Evolutionary conservation across 2,113 vertebrate species (phyloP), one percentile per base, ranked within the genome.

Genomic region (Glaucidium brasilianum): DNA sequence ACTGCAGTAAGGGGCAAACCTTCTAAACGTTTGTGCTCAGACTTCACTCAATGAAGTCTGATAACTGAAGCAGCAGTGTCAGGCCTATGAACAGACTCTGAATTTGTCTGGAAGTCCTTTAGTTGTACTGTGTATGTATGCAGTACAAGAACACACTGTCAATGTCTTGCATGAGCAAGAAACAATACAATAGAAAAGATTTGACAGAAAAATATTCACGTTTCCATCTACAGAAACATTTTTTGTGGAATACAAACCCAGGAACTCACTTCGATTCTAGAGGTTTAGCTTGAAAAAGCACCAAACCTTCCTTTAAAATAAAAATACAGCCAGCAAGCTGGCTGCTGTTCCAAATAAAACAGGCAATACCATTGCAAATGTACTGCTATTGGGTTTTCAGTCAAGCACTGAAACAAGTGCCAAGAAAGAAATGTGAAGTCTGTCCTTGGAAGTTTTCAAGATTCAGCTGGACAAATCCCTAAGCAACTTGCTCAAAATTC

Each of bases 111-210:
- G 37, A 80, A 90, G 58, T 25, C 69, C 16, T 68, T 62, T 4
- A 43, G 34, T 5, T 5, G 10, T 22, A 12, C 3, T 9, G 12
- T 20, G 22, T 37, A 13, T 0, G 1, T 20, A 68, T 5, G 19
- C 45, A 62, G 39, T 16, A 52, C 26, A 79, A 49, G 49, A 34
- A 39, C 47, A 72, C 35, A 9, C 10, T 11, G 16, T 2, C 29
- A 29, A 3, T 5, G 10, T 39, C 71, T 45, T 16, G 6, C 14
- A 64, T 1, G 25, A 77, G 29, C n/a, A 68, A 84, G 17, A 75
- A 45, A 45, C 16, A 45, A 45, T 45, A 45, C 43, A 45, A 17
- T 45, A 45, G 43, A 45, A 45, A 43, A 43, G 16, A 45, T 45
- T 18, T 45, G 52, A 34, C 2, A 34, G 6, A 59, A 53, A 62